Evolutionary conservation across 2,888 invertebrate species (phyloP), one percentile per base, ranked within the genome.

Genomic region (Hypselothyrea guttata): DNA sequence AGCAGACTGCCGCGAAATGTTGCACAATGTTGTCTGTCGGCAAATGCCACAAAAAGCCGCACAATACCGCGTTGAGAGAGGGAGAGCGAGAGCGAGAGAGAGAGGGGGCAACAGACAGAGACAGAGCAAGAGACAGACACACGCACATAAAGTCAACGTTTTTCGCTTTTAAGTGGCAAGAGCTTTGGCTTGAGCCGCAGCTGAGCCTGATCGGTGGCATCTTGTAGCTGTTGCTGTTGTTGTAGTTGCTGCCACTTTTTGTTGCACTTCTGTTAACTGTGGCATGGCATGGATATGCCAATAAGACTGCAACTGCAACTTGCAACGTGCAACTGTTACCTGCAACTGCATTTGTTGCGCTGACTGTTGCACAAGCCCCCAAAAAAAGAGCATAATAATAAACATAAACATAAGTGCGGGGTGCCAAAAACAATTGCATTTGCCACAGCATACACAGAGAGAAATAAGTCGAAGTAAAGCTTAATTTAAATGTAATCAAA

Each of bases 271-370:
- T 56, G 45, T 59, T 46, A 60, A 4, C 2, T 5, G 3, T 22
- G 22, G 22, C 22, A 22, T 22, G 5, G 22, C 5, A 5, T 22
- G 5, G 2, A 22, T 22, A 22, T 22, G 22, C 22, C 22, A 22
- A 22, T 22, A 5, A 22, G 22, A 4, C 22, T 22, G 22, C 2
- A 5, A 4, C 22, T 22, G 22, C n/a, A n/a, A n/a, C n/a, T n/a
- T n/a, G n/a, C n/a, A n/a, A n/a, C n/a, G n/a, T n/a, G n/a, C n/a
- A n/a, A n/a, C n/a, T 54, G 82, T 62, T 76, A 76, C 65, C 81
- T 81, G 74, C 73, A 61, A 71, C 57, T 78, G 67, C 77, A 84
- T 84, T 84, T 84, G 82, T 59, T 81, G 69, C n/a, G n/a, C 78
- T 70, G 74, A 84, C 65, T 74, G 78, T 78, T 78, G 40, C 62